Evolutionary conservation across 2,888 invertebrate genomes (phyloP).

Genomic region (Drosophila macrospina): DNA sequence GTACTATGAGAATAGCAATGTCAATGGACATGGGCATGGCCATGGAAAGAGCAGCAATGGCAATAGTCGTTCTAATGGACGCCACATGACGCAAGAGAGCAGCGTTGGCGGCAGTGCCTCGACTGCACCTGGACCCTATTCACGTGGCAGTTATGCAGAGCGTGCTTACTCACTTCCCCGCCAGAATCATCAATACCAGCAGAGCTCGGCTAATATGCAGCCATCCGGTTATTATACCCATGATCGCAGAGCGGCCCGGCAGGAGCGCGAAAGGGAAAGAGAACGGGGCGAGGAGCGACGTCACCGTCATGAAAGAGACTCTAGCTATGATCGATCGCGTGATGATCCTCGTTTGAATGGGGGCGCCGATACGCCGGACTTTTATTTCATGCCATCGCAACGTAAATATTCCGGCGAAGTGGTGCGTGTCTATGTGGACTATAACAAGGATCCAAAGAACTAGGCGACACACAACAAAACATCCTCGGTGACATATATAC

Average conservation of each 20-base stretch:
- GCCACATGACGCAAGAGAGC: slow-evolving; percentile 67
- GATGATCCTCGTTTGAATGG: slow-evolving; percentile 83
- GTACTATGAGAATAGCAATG: slow-evolving; percentile 81
- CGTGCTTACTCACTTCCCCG: slow-evolving; percentile 92
- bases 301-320: slow-evolving; percentile 78
- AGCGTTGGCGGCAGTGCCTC: slow-evolving; percentile 38
- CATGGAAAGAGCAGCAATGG: slow-evolving; percentile 61
- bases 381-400: slow-evolving; percentile 98
- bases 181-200: slow-evolving; percentile 85
- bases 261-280: slow-evolving; percentile 70
- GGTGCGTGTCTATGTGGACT: slow-evolving; percentile 93
- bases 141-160: slow-evolving; percentile 86
- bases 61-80: slow-evolving; percentile 57
- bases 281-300: slow-evolving; percentile 68
- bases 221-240: slow-evolving; percentile 86
- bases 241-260: slow-evolving; percentile 85
- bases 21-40: slow-evolving; percentile 51
- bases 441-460: slow-evolving; percentile 89
- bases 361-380: slow-evolving; percentile 88
- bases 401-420: slow-evolving; percentile 97
- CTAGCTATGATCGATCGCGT: slow-evolving; percentile 82
- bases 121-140: slow-evolving; percentile 58
- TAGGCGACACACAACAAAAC: slow-evolving; percentile 45
- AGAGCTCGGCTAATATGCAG: slow-evolving; percentile 77
- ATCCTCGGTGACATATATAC: not conserved